Evolutionary conservation across 2,113 vertebrate genomes (phyloP).

Genomic region (Zosterops hypoxanthus): DNA sequence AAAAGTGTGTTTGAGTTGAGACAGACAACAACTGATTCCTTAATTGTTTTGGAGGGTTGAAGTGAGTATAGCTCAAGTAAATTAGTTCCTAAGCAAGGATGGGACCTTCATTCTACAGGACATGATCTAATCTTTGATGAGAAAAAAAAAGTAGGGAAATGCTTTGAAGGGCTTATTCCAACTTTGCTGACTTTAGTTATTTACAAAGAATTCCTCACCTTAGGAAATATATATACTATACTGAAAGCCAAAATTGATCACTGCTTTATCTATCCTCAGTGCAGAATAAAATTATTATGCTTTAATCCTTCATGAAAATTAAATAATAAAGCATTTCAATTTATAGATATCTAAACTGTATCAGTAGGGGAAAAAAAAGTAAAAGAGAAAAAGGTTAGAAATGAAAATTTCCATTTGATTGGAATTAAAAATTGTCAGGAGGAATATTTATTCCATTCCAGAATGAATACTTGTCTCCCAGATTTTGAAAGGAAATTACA

Average conservation of each 20-base stretch:
- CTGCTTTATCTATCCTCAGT: neutral
- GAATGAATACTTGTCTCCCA: neutral
- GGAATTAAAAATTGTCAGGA: neutral
- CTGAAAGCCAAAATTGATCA: neutral
- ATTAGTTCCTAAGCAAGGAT: neutral
- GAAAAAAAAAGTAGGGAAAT: accelerated
- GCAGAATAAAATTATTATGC: neutral
- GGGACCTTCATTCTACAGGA: neutral
- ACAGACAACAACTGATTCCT: neutral
- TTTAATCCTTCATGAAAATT: neutral
- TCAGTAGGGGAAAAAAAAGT: neutral
- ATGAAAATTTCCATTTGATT: neutral
- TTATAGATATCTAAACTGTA: neutral
- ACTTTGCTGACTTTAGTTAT: neutral
- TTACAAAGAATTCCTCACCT: neutral
- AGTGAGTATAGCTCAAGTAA: neutral
- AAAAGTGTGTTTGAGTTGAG: neutral
- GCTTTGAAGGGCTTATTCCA: neutral
- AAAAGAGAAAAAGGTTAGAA: neutral
- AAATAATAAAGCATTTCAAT: neutral
- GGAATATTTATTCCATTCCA: neutral
- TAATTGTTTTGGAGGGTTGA: neutral
- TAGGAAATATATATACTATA: neutral
- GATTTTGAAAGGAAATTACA: neutral
- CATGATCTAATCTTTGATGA: neutral